Percentiles rank a stretch among this genome's conserved stretches.
phyloP scores from a whole-genome alignment of 2,888 invertebrate species.

The Drosophila silvestris region DNA sequence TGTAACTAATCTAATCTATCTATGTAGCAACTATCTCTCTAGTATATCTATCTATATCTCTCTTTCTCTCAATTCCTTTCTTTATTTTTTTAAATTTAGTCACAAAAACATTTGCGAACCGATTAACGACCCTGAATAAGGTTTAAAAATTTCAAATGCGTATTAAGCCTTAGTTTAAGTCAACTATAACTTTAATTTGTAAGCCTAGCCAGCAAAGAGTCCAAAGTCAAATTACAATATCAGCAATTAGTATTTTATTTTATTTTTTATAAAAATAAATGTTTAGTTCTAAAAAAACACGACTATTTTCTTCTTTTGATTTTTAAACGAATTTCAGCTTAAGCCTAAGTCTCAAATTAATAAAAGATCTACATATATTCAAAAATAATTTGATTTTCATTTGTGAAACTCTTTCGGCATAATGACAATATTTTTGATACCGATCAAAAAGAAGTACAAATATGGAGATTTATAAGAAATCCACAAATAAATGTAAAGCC shows the following conservation, averaged over 20 bases:
- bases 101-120: slow-evolving; percentile 31
- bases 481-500: slow-evolving; percentile 28
- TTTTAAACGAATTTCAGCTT: slow-evolving; percentile 39
- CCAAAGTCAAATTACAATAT: slow-evolving; percentile 69
- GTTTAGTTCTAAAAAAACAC: slow-evolving; percentile 45
- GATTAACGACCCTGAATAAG: slow-evolving; percentile 76
- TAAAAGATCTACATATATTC: slow-evolving; percentile 39
- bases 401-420: slow-evolving; percentile 59
- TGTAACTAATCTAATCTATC: slow-evolving; percentile 25
- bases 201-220: slow-evolving; percentile 65
- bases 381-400: slow-evolving; percentile 21
- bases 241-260: slow-evolving; percentile 40
- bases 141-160: slow-evolving; percentile 74
- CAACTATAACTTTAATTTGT: slow-evolving; percentile 43
- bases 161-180: slow-evolving; percentile 43
- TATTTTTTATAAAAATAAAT: slow-evolving; percentile 50
- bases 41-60: slow-evolving; percentile 9
- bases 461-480: slow-evolving; percentile 61
- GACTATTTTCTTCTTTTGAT: slow-evolving; percentile 39
- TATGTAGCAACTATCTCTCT: slow-evolving; percentile 25
- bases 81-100: slow-evolving; percentile 19
- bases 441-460: slow-evolving; percentile 73
- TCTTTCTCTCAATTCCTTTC: not conserved
- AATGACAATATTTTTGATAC: slow-evolving; percentile 78
- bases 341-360: slow-evolving; percentile 38